Percentiles rank a stretch among this genome's conserved stretches.
Conservation (phyloP, 2,888 invertebrate species). For the Ypsolopha sequella region DNA sequence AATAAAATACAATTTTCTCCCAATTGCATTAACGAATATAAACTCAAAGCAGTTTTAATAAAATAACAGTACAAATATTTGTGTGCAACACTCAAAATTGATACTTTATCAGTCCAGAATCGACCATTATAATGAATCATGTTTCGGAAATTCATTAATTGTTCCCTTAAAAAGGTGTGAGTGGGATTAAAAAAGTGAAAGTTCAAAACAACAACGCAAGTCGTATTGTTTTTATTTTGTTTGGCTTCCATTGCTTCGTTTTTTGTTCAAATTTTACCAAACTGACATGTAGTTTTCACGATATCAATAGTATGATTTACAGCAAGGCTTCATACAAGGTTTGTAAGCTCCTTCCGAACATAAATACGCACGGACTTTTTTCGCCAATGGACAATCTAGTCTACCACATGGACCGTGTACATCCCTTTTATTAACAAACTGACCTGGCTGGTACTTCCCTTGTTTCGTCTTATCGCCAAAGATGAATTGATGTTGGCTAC, state of each 20-base stretch:
- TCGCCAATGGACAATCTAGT: conserved; percentile 57
- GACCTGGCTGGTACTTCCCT: conserved; percentile 52
- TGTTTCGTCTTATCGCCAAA: conserved; percentile 41
- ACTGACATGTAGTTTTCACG: too few relatives aligned
- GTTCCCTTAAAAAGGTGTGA: not conserved
- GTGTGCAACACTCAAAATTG: too few relatives aligned
- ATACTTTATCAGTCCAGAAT: not conserved
- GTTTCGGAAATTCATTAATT: conserved; percentile 1
- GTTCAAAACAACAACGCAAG: not conserved
- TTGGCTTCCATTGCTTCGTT: too few relatives aligned
- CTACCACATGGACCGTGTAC: conserved; percentile 61
- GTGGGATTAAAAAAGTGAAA: not conserved
- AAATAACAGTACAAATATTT: too few relatives aligned
- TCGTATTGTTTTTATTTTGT: too few relatives aligned
- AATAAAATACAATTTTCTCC: too few relatives aligned
- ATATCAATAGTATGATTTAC: too few relatives aligned
- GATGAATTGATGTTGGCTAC: conserved; percentile 58
- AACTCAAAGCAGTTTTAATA: too few relatives aligned
- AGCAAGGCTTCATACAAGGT: conserved; percentile 52
- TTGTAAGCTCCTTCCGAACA: conserved; percentile 54
- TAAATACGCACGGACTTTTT: conserved; percentile 44
- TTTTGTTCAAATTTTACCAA: too few relatives aligned
- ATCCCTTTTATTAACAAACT: conserved; percentile 57
- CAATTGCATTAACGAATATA: too few relatives aligned
- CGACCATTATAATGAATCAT: not conserved